Evolutionary conservation across 2,888 invertebrate species (phyloP), one percentile per base, ranked within the genome.

Genomic region (Hirudinaria manillensis): DNA sequence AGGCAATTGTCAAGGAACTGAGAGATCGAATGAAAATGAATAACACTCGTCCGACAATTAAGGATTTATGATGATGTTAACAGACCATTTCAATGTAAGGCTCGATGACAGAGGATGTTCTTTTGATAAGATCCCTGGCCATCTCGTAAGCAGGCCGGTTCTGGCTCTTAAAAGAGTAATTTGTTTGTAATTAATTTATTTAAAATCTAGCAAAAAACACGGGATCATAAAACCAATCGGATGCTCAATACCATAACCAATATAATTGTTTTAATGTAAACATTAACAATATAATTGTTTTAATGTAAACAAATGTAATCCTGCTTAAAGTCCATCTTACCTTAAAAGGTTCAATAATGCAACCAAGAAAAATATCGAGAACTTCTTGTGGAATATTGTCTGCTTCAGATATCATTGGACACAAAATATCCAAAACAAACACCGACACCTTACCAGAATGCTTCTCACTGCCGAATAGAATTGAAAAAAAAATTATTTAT

Each of bases 1-100:
- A 97, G 87, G 56, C 94, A 92, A 85, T 94, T 94, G 87, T 96
- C 96, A 88, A 97, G 96, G 85, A 97, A 97, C 91, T 94, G 87
- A 66, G 72, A 34, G 32, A 38, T 29, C 19, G 56, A 56, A 24
- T 16, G 72, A 19, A 13, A 29, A 75, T 34, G 16, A 68, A n/a
- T n/a, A 27, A 7, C 21, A 16, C 13, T 1, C 19, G 3, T n/a
- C 53, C 13, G 21, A n/a, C n/a, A n/a, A n/a, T n/a, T n/a, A n/a
- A n/a, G n/a, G n/a, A n/a, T n/a, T n/a, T n/a, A n/a, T n/a, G n/a
- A n/a, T n/a, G n/a, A n/a, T n/a, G n/a, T n/a, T n/a, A n/a, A n/a
- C n/a, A n/a, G n/a, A 94, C 94, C 82, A 90, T 91, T 87, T 96
- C 95, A 82, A 97, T 93, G 83, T 94, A 95, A 27, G 94, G 92